phyloP scores from a whole-genome alignment of 2,113 vertebrate genomes.

The Oryzias woworae region DNA sequence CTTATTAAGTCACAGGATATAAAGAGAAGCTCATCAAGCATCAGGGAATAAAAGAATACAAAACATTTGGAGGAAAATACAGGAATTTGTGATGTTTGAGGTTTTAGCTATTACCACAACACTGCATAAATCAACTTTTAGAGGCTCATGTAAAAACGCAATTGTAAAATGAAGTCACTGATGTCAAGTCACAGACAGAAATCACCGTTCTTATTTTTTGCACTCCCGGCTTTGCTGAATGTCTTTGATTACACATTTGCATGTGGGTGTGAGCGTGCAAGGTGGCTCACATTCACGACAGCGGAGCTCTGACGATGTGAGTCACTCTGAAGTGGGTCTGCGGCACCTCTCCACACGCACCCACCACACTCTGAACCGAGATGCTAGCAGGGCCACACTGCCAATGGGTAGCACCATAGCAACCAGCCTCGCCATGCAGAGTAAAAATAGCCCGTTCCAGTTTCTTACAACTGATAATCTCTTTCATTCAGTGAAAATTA shows the following conservation, averaged over 20 bases:
- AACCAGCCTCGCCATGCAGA: constrained; percentile 50
- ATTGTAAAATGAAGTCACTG: too few species aligned
- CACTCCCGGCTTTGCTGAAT: constrained; percentile 26
- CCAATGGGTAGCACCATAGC: constrained; percentile 71
- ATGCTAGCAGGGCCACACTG: constrained; percentile 63
- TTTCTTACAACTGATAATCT: constrained; percentile 62
- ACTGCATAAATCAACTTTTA: too few species aligned
- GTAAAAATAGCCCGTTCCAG: constrained; percentile 69
- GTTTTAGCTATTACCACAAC: neutral
- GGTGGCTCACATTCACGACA: constrained; percentile 71
- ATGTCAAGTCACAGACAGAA: neutral
- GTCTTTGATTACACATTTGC: constrained; percentile 16
- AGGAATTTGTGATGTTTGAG: neutral
- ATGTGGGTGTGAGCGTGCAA: constrained; percentile 29
- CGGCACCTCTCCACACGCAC: constrained; percentile 48
- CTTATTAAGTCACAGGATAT: constrained; percentile 15
- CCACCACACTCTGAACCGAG: constrained; percentile 41
- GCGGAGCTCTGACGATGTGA: constrained; percentile 73
- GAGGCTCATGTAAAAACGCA: too few species aligned
- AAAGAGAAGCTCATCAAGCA: neutral
- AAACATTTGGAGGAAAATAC: too few species aligned
- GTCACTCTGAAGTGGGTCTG: constrained; percentile 71
- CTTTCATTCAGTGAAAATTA: constrained; percentile 13
- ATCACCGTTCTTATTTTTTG: constrained; percentile 7
- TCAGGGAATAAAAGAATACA: too few species aligned